Evolutionary conservation across 2,797 vertebrate genomes (phyloP).

Genomic region (Picus viridis): DNA sequence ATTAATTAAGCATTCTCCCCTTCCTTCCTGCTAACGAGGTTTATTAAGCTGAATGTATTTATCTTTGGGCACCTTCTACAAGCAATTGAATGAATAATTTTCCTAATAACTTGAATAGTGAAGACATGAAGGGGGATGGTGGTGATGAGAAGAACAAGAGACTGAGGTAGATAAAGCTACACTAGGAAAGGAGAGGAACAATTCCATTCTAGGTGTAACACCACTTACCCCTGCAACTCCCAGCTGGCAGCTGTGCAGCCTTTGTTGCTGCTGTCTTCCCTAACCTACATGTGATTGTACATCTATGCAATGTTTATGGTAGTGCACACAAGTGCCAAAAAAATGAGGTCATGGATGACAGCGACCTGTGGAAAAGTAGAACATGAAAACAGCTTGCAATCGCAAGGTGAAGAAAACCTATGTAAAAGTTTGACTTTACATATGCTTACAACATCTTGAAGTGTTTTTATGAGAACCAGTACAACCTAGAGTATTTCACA

Average conservation of each 20-base stretch:
- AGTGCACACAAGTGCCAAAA: neutral
- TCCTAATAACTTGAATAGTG: slow-evolving; percentile 58
- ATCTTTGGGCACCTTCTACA: slow-evolving; percentile 60
- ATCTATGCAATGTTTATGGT: neutral
- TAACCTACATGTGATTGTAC: neutral
- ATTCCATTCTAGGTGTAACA: neutral
- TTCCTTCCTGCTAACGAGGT: slow-evolving; percentile 63
- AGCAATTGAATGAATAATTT: slow-evolving; percentile 66
- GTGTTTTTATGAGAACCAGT: neutral
- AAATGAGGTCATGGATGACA: neutral
- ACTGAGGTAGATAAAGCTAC: neutral
- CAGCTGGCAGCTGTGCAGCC: neutral
- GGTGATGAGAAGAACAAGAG: slow-evolving; percentile 7
- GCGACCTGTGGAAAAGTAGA: neutral
- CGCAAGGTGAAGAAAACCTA: neutral
- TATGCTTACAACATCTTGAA: neutral
- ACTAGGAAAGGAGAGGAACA: neutral
- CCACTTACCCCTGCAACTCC: neutral
- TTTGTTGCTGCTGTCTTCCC: neutral
- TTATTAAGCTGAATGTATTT: slow-evolving; percentile 70
- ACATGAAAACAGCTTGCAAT: neutral
- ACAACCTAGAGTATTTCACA: neutral
- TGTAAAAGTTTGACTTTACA: neutral
- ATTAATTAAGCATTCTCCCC: slow-evolving; percentile 57
- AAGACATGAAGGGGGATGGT: slow-evolving; percentile 34